Conservation (phyloP, 2,113 vertebrate genomes). For the Etia nguti region DNA sequence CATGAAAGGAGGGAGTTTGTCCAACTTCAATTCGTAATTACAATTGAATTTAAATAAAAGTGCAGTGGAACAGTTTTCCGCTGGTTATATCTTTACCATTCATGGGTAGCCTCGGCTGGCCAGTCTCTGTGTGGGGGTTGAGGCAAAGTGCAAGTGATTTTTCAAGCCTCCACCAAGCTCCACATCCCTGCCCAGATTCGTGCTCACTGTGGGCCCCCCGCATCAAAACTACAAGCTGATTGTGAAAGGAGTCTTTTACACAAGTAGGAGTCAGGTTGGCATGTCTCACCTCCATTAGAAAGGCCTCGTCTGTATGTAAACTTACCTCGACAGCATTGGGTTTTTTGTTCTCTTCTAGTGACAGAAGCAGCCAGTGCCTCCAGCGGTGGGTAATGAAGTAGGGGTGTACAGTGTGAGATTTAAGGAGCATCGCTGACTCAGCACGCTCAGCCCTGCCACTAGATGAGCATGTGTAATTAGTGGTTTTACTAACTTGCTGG, state of each 20-base stretch:
- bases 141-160: not conserved
- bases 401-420: not conserved
- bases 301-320: not conserved
- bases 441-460: not conserved
- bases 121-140: not conserved
- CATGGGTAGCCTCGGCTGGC: not conserved
- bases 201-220: not conserved
- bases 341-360: not conserved
- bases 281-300: not conserved
- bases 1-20: not conserved
- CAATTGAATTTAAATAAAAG: not conserved
- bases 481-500: not conserved
- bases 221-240: not conserved
- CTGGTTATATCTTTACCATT: not conserved
- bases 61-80: not conserved
- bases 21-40: not conserved
- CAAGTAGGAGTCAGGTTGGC: conserved; percentile 13
- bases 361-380: not conserved
- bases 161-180: not conserved
- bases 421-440: not conserved
- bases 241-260: not conserved
- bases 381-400: not conserved
- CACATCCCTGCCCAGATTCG: not conserved
- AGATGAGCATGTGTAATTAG: not conserved
- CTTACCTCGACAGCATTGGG: not conserved